These are phyloP conservation scores for Hyles euphorbiae DNA, from an alignment of 1,140 invertebrate species.

Conservation along the genomic window DNA sequence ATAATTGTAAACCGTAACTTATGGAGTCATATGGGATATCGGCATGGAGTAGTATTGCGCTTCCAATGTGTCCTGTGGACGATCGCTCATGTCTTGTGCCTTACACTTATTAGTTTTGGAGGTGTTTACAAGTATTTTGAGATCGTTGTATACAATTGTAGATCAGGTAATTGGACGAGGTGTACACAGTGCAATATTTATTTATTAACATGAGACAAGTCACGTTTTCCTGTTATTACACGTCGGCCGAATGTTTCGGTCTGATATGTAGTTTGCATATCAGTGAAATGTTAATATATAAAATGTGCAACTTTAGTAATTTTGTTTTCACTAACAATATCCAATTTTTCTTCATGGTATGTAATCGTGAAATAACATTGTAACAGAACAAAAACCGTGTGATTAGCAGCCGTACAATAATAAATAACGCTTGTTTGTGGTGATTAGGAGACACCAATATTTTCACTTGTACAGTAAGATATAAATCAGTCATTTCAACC, in stretches of 20 bases:
- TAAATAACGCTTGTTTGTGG: constrained; percentile 27
- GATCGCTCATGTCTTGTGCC: constrained; percentile 55
- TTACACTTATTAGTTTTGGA: constrained; percentile 22
- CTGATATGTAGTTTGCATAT: neutral
- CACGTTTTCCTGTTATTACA: too few species aligned
- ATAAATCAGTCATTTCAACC: constrained; percentile 62
- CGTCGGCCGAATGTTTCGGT: neutral
- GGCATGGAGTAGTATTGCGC: constrained; percentile 32
- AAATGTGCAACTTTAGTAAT: constrained; percentile 14
- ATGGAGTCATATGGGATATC: constrained; percentile 23
- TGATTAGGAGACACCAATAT: constrained; percentile 12
- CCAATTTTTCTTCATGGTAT: constrained; percentile 21
- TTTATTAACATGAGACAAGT: constrained; percentile 42
- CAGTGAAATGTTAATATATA: constrained; percentile 7
- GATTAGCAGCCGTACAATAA: constrained; percentile 27
- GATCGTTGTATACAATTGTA: constrained; percentile 2
- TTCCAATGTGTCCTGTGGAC: constrained; percentile 40
- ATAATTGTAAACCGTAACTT: constrained; percentile 58
- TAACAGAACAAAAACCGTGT: constrained; percentile 22
- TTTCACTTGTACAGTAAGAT: constrained; percentile 56
- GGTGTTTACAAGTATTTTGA: constrained; percentile 4
- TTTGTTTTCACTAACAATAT: constrained; percentile 57
- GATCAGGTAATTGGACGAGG: constrained; percentile 24
- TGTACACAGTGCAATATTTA: constrained; percentile 65
- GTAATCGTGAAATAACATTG: constrained; percentile 40